Evolutionary conservation across 2,888 invertebrate genomes (phyloP), one percentile per base, ranked within the genome.

Genomic region (Hyposoter didymator): DNA sequence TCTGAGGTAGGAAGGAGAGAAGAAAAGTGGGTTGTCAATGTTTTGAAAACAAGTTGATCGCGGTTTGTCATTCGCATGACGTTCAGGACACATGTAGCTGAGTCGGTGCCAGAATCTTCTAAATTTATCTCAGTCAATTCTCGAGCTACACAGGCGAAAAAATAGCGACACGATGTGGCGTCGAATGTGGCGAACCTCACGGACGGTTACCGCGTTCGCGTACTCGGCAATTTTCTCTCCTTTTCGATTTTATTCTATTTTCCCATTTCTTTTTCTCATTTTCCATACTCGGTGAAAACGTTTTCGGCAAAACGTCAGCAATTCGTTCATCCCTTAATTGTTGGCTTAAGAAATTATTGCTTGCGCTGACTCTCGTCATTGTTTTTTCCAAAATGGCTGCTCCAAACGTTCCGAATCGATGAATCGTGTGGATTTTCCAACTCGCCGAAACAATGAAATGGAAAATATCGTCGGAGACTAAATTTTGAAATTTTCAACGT

Each of bases 31-130:
- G 59, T 14, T 59, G 59, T 47, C 17, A 49, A 14, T 62, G 14
- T 45, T 62, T 28, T 19, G 19, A 17, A 39, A 73, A 55, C 35
- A 43, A 75, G 14, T 62, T 62, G 14, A 45, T 43, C n/a, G 35
- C 5, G 43, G 14, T 28, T 69, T 69, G 45, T 43, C 39, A 47
- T 10, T 10, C 8, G 19, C 35, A 28, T 19, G 75, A 64, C 73
- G 52, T 78, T 78, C 64, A 28, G 67, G 62, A 55, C 78, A 35
- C 80, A 74, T 62, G 69, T 67, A 55, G 67, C 80, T 73, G 79
- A 82, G 78, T 85, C 84, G 76, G 86, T 87, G 86, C 80, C 82
- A 75, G 74, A 86, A 75, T 52, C 78, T 66, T 86, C 87, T 87
- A 87, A 86, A 87, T 84, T 84, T 87, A 87, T 62, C 82, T 72